Evolutionary conservation across 2,888 invertebrate genomes (phyloP).

Genomic region (Nephrotoma guestfalica): DNA sequence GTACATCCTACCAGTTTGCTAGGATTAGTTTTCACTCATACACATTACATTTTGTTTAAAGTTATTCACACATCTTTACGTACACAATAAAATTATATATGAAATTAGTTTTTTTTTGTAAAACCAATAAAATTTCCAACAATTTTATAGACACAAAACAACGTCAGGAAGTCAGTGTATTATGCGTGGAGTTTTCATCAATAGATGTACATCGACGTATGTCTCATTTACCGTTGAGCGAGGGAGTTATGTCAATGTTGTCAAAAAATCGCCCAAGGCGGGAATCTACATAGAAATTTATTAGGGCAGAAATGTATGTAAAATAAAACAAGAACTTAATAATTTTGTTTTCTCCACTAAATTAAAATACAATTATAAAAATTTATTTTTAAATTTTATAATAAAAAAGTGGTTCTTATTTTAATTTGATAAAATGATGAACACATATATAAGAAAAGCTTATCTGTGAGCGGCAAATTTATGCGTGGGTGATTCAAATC

Average conservation of each 20-base stretch:
- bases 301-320: background rate
- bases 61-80: background rate
- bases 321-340: background rate
- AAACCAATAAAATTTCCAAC: background rate
- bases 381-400: background rate
- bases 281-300: slow-evolving; percentile 15
- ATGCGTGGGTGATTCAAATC: background rate
- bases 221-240: slow-evolving; percentile 16
- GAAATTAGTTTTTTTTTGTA: background rate
- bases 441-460: background rate
- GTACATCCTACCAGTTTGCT: background rate
- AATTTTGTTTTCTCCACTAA: background rate
- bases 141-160: slow-evolving; percentile 4
- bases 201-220: slow-evolving; percentile 11
- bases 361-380: background rate
- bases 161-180: background rate
- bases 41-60: too few relatives aligned
- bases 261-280: slow-evolving; percentile 16
- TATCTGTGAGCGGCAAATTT: background rate
- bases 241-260: slow-evolving; percentile 16
- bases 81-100: background rate
- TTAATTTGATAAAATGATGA: background rate
- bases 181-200: background rate
- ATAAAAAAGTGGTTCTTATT: background rate
- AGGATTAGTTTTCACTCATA: too few relatives aligned